Evolutionary conservation across 2,113 vertebrate genomes (phyloP), one percentile per base, ranked within the genome.

Genomic region (Chloroceryle aenea): DNA sequence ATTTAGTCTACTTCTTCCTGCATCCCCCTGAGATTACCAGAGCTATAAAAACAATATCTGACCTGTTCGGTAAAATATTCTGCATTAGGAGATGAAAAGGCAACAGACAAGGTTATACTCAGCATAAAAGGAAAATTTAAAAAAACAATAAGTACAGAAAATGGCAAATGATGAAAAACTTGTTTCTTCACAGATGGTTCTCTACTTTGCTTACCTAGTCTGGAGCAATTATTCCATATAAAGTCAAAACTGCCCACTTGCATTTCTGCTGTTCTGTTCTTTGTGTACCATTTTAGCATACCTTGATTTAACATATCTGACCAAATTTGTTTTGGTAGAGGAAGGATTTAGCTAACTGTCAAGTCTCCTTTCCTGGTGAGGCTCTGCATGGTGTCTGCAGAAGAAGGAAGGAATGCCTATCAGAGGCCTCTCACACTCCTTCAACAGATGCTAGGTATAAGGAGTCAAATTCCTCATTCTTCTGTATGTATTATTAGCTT

Each of bases 251-350:
- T 62, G 3, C 4, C 4, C 55, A 1, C 66, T 81, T 71, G 5
- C 12, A 29, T 75, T 87, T 72, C 7, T 50, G 11, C 9, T 79
- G 12, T 26, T 75, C 43, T 75, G 15, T 14, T 74, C 12, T 78
- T 56, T 1, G 0, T 20, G 7, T 27, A 48, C 12, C 21, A 29
- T 4, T 42, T 87, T 2, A 77, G 4, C 29, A 26, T 15, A 66
- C 5, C 14, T 55, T 12, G 5, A 40, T 85, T 89, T 56, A 25
- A 85, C 85, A 81, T 40, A 45, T 12, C 21, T 19, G 4, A 23
- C 50, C 66, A 25, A 69, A 61, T 18, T 30, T 32, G 4, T 29
- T 19, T 26, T 36, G 18, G 29, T 43, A 63, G 21, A 81, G 12
- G 30, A 74, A 87, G 7, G 15, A 69, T 62, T 77, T 69, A 69